Percentiles rank a stretch among this genome's conserved stretches.
phyloP scores from a whole-genome alignment of 2,113 vertebrate genomes.

The Marmota monax region DNA sequence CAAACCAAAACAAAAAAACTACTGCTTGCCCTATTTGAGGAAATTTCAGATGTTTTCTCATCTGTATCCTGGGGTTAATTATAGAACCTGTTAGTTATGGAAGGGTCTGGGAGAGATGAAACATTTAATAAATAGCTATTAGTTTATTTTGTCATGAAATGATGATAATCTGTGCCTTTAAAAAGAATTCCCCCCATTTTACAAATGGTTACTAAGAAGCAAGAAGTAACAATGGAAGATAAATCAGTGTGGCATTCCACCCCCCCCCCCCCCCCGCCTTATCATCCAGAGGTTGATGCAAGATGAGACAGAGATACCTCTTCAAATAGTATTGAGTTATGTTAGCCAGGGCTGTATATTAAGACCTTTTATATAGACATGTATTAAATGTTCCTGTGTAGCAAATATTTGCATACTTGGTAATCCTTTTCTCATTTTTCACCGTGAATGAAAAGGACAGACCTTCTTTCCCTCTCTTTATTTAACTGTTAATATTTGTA shows the following conservation, averaged over 20 bases:
- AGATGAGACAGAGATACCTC: slow-evolving; percentile 43
- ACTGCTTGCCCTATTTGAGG: not conserved
- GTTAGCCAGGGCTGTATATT: not conserved
- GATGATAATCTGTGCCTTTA: slow-evolving; percentile 35
- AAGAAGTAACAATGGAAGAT: slow-evolving; percentile 3
- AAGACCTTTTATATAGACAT: slow-evolving; percentile 4
- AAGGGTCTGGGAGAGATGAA: not conserved
- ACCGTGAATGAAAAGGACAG: slow-evolving; percentile 53
- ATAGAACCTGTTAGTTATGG: not conserved
- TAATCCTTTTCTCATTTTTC: slow-evolving; percentile 66
- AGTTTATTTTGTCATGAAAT: slow-evolving; percentile 37
- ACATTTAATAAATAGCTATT: not conserved
- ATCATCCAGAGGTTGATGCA: slow-evolving; percentile 42
- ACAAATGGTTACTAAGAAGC: slow-evolving; percentile 46
- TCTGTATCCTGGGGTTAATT: not conserved
- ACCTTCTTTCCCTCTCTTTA: slow-evolving; percentile 17
- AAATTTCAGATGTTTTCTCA: not conserved
- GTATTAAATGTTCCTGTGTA: slow-evolving; percentile 18
- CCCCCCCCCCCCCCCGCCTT: not conserved
- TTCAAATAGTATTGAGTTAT: slow-evolving; percentile 52
- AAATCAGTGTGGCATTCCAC: not conserved
- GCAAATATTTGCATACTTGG: slow-evolving; percentile 68
- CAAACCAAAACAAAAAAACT: not conserved
- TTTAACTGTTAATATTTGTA: slow-evolving; percentile 54
- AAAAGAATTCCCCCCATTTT: slow-evolving; percentile 14